These are phyloP conservation scores for Nannobrachium achirus DNA, from an alignment of 2,113 vertebrate genomes.

Conservation along the genomic window DNA sequence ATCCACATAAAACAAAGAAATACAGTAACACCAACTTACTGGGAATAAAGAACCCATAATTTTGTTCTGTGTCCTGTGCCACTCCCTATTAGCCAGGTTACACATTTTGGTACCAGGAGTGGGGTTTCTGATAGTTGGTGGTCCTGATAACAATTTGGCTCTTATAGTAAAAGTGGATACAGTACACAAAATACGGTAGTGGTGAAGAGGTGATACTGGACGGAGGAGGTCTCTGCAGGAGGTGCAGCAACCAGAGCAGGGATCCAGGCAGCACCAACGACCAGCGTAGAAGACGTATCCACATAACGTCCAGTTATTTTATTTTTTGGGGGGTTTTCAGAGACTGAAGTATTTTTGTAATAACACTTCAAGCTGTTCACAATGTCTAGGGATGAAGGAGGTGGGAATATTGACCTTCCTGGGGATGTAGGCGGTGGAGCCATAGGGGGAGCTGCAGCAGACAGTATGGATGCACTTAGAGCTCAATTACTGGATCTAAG, in stretches of 20 bases:
- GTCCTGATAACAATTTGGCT: background rate
- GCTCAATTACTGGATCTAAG: slow-evolving; percentile 2
- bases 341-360: too few relatives aligned
- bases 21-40: too few relatives aligned
- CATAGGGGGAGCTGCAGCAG: background rate
- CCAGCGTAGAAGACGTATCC: too few relatives aligned
- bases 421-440: too few relatives aligned
- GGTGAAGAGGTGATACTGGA: slow-evolving; percentile 1
- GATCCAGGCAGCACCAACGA: too few relatives aligned
- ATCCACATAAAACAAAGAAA: too few relatives aligned
- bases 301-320: too few relatives aligned
- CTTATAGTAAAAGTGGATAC: background rate
- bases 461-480: slow-evolving; percentile 6
- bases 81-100: background rate
- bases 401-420: too few relatives aligned
- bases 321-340: too few relatives aligned
- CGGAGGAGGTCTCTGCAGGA: background rate
- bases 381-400: too few relatives aligned
- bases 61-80: background rate
- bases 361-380: background rate
- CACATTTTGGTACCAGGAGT: slow-evolving; percentile 5
- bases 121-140: too few relatives aligned
- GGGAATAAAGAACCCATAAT: too few relatives aligned
- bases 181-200: background rate
- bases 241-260: background rate